Evolutionary conservation across 1,140 invertebrate genomes (phyloP), one percentile per base, ranked within the genome.

Genomic region (Nebria ingens): DNA sequence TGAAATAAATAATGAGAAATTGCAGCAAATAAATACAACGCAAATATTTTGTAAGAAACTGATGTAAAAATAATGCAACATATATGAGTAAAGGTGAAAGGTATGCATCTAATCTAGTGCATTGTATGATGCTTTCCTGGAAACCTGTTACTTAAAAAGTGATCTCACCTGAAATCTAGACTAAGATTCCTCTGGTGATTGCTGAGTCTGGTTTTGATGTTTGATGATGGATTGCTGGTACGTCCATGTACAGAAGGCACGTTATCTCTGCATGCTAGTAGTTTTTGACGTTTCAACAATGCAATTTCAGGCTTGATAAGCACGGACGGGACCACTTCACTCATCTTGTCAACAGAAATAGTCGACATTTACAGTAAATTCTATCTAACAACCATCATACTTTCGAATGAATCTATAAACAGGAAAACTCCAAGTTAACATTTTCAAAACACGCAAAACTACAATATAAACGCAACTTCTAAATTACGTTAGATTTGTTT

Each of bases 111-210:
- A n/a, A n/a, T n/a, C n/a, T n/a, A n/a, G n/a, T n/a, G n/a, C n/a
- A n/a, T n/a, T n/a, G n/a, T n/a, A n/a, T n/a, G n/a, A n/a, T n/a
- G n/a, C n/a, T n/a, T n/a, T n/a, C n/a, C n/a, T 68, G n/a, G n/a
- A n/a, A n/a, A n/a, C n/a, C n/a, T n/a, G n/a, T n/a, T n/a, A n/a
- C n/a, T n/a, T n/a, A n/a, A n/a, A n/a, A n/a, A n/a, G n/a, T n/a
- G n/a, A n/a, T n/a, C n/a, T n/a, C n/a, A 85, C 83, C 83, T 81
- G 65, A 86, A 86, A 69, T 87, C 85, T 58, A 87, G 73, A 65
- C 85, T 87, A 59, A 85, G 77, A 71, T 87, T 87, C 64, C 85
- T 78, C 71, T 87, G 85, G 72, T 87, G 85, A 59, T 80, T 85
- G 60, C 80, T 82, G 63, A 84, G 72, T 64, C 81, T 74, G 58